Base-by-base conservation (phyloP, 1,140 invertebrate genomes). In the Meloidogyne floridensis region DNA sequence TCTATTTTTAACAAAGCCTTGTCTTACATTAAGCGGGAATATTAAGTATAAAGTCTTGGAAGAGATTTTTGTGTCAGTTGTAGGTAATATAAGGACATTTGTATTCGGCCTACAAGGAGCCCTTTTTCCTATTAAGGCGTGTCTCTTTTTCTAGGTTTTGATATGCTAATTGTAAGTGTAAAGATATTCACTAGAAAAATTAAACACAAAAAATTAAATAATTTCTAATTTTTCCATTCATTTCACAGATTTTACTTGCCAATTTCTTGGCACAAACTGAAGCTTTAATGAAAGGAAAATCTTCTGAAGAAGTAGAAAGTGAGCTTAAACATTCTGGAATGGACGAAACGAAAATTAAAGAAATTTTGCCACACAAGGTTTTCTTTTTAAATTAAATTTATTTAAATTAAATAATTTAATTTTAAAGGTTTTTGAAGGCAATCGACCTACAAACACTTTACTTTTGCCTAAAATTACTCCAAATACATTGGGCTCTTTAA, bases 221-320 rank as follows among this genome's bases (percentile, higher is more conserved):
- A 47, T 47, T 11, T 65, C 18, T 59, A 77, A 20, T 85, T 80
- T 75, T 6, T 56, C 32, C 32, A 32, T 32, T 32, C 32, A 32
- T 32, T 32, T 32, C 32, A 32, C 32, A 90, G 92, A 96, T 99
- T 89, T 92, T 99, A 72, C 91, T 98, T 70, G 94, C 97, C 0
- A 99, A 99, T 91, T 99, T 98, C 92, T 92, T 99, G 72, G 98
- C 98, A 4, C 98, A 99, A 92, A 98, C 97, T 8, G 97, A 99
- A 91, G 96, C 96, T 20, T 91, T 98, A 9, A 96, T 97, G 95
- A 94, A 94, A 87, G 96, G 96, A 9, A 97, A 97, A 91, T 93
- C 92, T 15, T 83, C 91, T n/a, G 93, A 93, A 10, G 94, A 95
- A 91, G 95, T 94, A 0, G 92, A 92, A 86, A 91, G 91, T 0